Evolutionary conservation across 2,888 invertebrate genomes (phyloP).

Genomic region (Dexiosoma caninum): DNA sequence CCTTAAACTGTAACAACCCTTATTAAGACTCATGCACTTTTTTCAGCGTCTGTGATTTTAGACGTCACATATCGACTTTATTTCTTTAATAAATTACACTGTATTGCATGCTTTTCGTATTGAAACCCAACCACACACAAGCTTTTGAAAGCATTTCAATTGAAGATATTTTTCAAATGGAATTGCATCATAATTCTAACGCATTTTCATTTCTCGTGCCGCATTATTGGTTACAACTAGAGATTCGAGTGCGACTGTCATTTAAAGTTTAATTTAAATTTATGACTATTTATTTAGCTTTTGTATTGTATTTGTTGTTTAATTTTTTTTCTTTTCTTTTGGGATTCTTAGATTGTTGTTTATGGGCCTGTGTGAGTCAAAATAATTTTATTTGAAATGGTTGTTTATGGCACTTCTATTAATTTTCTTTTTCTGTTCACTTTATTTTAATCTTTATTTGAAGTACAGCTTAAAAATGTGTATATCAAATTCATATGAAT

Average conservation of each 20-base stretch:
- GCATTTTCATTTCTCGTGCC: constrained; percentile 32
- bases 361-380: constrained; percentile 37
- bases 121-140: neutral
- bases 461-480: neutral
- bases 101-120: neutral
- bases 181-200: constrained; percentile 53
- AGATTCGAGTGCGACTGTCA: constrained; percentile 49
- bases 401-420: constrained; percentile 37
- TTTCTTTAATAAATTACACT: constrained; percentile 31
- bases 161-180: constrained; percentile 30
- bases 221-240: neutral
- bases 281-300: constrained; percentile 53
- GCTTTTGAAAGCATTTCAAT: constrained; percentile 46
- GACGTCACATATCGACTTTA: constrained; percentile 1
- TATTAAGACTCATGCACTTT: neutral
- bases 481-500: neutral
- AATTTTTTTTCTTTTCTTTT: constrained; percentile 12
- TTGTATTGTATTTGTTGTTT: constrained; percentile 3
- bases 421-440: constrained; percentile 23
- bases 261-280: constrained; percentile 62
- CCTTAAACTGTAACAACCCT: constrained; percentile 9
- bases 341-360: constrained; percentile 11
- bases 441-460: neutral
- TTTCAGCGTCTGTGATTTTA: constrained; percentile 29
- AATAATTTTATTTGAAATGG: constrained; percentile 44